phyloP scores from a whole-genome alignment of 53 echinoderm and acorn worm genomes.

The Arbacia lixula region DNA sequence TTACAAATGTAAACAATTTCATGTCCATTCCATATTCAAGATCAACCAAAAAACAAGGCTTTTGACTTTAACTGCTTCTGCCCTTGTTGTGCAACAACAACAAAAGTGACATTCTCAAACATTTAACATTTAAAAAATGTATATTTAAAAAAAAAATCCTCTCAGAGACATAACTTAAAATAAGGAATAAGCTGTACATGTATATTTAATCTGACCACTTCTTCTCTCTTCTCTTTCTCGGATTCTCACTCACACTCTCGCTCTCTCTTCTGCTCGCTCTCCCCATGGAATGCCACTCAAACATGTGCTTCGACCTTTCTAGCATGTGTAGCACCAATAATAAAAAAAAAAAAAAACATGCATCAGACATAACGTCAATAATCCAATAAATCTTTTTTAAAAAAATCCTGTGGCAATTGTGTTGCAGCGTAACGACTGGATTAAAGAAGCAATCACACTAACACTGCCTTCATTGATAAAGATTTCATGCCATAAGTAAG shows the following conservation, averaged over 20 bases:
- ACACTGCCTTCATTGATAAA: too few species aligned
- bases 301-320: slow-evolving; percentile 5
- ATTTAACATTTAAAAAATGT: slow-evolving; percentile 14
- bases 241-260: not conserved
- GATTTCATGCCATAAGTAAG: too few species aligned
- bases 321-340: not conserved
- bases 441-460: too few species aligned
- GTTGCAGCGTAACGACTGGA: too few species aligned
- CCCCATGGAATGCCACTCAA: slow-evolving; percentile 53
- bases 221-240: too few species aligned
- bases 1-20: slow-evolving; percentile 23
- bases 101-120: not conserved
- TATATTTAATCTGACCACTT: not conserved
- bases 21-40: slow-evolving; percentile 45
- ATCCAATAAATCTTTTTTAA: too few species aligned
- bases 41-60: slow-evolving; percentile 41
- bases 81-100: not conserved
- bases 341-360: too few species aligned
- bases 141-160: slow-evolving; percentile 7
- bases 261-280: not conserved
- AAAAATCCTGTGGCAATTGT: too few species aligned
- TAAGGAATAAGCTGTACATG: slow-evolving; percentile 20
- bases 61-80: not conserved
- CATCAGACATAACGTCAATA: too few species aligned
- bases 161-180: not conserved